A percentile compares a stretch with the other conserved stretches of the same genome.
Evolutionary conservation across 2,888 invertebrate genomes (phyloP).

Genomic region (Congeria kusceri): DNA sequence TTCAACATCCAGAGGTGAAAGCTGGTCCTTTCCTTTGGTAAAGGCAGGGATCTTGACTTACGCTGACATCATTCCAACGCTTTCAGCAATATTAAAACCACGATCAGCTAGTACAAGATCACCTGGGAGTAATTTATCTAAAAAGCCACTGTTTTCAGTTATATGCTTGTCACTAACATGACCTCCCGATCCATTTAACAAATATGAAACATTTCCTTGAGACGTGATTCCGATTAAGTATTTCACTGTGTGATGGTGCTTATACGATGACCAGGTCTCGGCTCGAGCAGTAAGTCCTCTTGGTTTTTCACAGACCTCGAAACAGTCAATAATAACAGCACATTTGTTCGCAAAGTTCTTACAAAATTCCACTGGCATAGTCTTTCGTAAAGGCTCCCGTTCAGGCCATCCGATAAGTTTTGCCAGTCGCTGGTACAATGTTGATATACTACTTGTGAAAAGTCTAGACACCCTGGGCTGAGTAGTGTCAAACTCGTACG

Average conservation of each 20-base stretch:
- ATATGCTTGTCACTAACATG: conserved; percentile 47
- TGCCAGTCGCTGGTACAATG: conserved; percentile 35
- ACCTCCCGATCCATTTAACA: conserved; percentile 47
- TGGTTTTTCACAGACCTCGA: conserved; percentile 45
- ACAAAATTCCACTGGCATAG: conserved; percentile 45
- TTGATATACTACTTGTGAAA: conserved; percentile 20
- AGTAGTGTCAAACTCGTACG: conserved; percentile 27
- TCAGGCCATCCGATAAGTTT: conserved; percentile 45
- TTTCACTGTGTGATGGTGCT: conserved; percentile 50
- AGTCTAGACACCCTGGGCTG: conserved; percentile 32
- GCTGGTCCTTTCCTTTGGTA: conserved; percentile 32
- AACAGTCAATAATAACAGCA: conserved; percentile 48
- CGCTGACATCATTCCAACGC: conserved; percentile 31
- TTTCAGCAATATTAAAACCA: conserved; percentile 35
- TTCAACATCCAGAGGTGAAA: conserved; percentile 40
- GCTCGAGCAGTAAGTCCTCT: conserved; percentile 30
- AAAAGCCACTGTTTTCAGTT: conserved; percentile 42
- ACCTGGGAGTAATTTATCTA: conserved; percentile 35
- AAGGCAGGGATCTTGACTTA: conserved; percentile 43
- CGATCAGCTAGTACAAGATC: conserved; percentile 39
- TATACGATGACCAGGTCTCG: conserved; percentile 53
- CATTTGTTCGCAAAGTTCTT: conserved; percentile 40
- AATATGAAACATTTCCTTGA: conserved; percentile 41
- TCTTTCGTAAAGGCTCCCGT: conserved; percentile 27
- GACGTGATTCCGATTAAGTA: conserved; percentile 52